A percentile compares a stretch with the other conserved stretches of the same genome.
These are phyloP conservation scores for Trypoxylon attenuatum DNA, from an alignment of 2,888 invertebrate species.

Conservation along the genomic window DNA sequence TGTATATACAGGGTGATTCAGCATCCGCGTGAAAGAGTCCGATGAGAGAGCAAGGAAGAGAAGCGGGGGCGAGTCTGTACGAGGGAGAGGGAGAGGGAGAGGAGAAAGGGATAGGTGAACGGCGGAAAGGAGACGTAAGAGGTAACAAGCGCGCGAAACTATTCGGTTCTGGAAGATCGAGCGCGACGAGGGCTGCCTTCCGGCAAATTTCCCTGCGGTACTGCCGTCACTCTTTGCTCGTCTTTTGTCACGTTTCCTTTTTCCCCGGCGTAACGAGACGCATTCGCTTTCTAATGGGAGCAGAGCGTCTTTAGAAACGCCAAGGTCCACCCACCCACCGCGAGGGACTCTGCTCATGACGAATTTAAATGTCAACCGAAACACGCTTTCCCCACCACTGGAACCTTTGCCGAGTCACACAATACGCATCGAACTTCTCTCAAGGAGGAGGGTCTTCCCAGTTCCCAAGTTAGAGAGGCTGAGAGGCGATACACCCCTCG, in stretches of 20 bases:
- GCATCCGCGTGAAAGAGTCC: constrained; percentile 30
- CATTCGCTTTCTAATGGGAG: constrained; percentile 5
- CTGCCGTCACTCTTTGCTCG: background rate
- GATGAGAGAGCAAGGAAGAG: constrained; percentile 29
- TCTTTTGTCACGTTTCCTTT: constrained; percentile 2
- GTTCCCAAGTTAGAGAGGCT: too few species aligned
- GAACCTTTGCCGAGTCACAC: too few species aligned
- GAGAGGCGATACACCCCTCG: background rate
- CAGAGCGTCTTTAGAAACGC: constrained; percentile 13
- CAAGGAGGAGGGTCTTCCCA: constrained; percentile 5
- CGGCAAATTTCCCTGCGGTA: constrained; percentile 19
- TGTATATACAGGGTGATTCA: constrained; percentile 60
- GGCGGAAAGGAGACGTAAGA: constrained; percentile 23
- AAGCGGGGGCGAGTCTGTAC: background rate
- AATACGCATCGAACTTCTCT: constrained; percentile 16
- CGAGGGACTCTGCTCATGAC: background rate
- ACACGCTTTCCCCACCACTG: constrained; percentile 12
- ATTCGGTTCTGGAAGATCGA: constrained; percentile 20
- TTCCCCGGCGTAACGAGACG: background rate
- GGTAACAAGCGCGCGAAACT: constrained; percentile 20
- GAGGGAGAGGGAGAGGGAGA: constrained; percentile 3
- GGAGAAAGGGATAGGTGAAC: constrained; percentile 8
- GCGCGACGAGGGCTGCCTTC: background rate
- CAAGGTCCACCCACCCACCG: background rate
- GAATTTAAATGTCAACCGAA: constrained; percentile 4